Evolutionary conservation across 1,140 invertebrate species (phyloP).

Genomic region (Sitophilus oryzae): DNA sequence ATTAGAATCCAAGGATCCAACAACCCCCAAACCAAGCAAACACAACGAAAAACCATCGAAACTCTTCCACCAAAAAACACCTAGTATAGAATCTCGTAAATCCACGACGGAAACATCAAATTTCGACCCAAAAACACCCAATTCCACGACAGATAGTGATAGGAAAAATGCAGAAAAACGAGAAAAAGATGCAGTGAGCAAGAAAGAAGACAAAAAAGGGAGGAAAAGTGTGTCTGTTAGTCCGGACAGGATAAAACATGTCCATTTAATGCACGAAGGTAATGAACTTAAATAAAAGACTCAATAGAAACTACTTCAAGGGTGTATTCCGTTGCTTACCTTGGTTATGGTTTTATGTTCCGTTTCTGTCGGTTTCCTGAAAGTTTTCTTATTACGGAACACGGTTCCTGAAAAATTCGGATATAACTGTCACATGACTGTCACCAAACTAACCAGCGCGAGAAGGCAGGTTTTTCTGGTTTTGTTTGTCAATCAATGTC

Average conservation of each 20-base stretch:
- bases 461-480: too few relatives aligned
- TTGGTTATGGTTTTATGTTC: too few relatives aligned
- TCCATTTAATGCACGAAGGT: slow-evolving; percentile 33
- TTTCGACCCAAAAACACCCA: slow-evolving; percentile 30
- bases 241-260: slow-evolving; percentile 36
- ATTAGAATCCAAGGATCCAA: slow-evolving; percentile 20
- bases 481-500: too few relatives aligned
- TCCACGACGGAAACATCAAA: slow-evolving; percentile 28
- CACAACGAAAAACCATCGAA: slow-evolving; percentile 17
- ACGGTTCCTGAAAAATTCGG: too few relatives aligned
- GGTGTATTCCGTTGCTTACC: too few relatives aligned
- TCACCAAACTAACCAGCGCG: too few relatives aligned
- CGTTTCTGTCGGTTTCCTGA: too few relatives aligned
- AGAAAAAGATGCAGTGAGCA: slow-evolving; percentile 11
- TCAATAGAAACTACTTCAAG: too few relatives aligned
- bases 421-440: too few relatives aligned
- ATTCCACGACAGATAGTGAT: slow-evolving; percentile 32
- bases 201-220: slow-evolving; percentile 25
- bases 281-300: too few relatives aligned
- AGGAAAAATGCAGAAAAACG: slow-evolving; percentile 25
- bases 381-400: too few relatives aligned
- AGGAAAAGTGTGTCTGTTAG: slow-evolving; percentile 38
- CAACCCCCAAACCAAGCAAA: slow-evolving; percentile 27
- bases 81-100: slow-evolving; percentile 35
- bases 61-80: slow-evolving; percentile 31